These are phyloP conservation scores for Spisula solida DNA, from an alignment of 2,888 invertebrate genomes.

Conservation along the genomic window DNA sequence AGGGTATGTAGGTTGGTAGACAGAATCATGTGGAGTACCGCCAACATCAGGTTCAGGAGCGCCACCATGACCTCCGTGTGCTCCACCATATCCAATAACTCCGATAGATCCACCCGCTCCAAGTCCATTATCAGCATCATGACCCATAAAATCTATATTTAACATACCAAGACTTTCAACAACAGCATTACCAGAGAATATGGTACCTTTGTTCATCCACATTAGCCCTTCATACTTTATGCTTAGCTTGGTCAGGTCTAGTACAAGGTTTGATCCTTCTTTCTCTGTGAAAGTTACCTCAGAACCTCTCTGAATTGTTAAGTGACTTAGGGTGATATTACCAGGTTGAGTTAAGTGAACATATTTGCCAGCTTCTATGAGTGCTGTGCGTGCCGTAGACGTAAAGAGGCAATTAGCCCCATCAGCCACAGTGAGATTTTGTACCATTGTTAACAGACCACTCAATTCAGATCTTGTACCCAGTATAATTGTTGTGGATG, in stretches of 20 bases:
- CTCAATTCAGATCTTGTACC: constrained; percentile 77
- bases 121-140: constrained; percentile 67
- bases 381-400: constrained; percentile 79
- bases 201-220: constrained; percentile 76
- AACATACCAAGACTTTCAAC: constrained; percentile 77
- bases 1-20: constrained; percentile 73
- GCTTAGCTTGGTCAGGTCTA: constrained; percentile 72
- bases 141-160: constrained; percentile 73
- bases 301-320: constrained; percentile 80
- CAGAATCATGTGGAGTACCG: constrained; percentile 79
- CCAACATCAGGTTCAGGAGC: constrained; percentile 72
- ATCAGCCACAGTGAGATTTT: constrained; percentile 80
- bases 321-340: constrained; percentile 75
- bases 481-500: constrained; percentile 77
- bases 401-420: constrained; percentile 74
- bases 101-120: constrained; percentile 70
- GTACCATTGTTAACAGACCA: constrained; percentile 78
- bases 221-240: constrained; percentile 77
- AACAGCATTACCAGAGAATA: constrained; percentile 75
- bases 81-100: constrained; percentile 75
- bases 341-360: constrained; percentile 76
- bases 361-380: constrained; percentile 75
- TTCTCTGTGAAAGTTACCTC: constrained; percentile 69
- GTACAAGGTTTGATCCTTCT: constrained; percentile 62
- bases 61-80: constrained; percentile 83